These are phyloP conservation scores for Tenthredo livida DNA, from an alignment of 2,888 invertebrate genomes.

Conservation along the genomic window DNA sequence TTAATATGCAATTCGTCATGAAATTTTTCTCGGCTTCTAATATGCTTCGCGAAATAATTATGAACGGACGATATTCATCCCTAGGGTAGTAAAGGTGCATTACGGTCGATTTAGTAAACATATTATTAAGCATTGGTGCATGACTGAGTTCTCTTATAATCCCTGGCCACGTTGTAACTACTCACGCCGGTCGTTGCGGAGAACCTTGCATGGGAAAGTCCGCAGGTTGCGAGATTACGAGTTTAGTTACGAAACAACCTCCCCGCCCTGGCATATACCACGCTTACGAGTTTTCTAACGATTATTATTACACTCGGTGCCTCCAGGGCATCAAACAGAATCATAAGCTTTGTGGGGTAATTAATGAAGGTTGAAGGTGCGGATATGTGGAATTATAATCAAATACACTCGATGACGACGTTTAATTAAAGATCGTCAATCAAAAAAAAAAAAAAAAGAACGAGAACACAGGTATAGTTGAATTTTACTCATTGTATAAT, in stretches of 20 bases:
- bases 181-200: background rate
- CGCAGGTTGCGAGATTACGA: constrained; percentile 76
- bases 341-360: constrained; percentile 32
- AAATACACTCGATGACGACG: background rate
- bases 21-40: background rate
- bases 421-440: background rate
- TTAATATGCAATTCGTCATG: background rate
- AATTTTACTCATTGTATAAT: too few relatives aligned
- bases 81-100: constrained; percentile 36
- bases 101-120: constrained; percentile 65
- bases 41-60: background rate
- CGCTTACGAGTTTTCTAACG: constrained; percentile 68
- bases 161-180: constrained; percentile 22
- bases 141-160: constrained; percentile 66
- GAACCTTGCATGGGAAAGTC: constrained; percentile 73
- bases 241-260: constrained; percentile 75
- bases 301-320: constrained; percentile 65
- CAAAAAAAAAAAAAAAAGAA: background rate
- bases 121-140: constrained; percentile 69
- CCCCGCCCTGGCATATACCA: constrained; percentile 52
- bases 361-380: constrained; percentile 6
- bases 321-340: constrained; percentile 1
- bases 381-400: background rate
- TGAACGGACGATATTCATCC: background rate
- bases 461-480: too few relatives aligned